These are phyloP conservation scores for Nothocercus julius DNA, from an alignment of 2,113 vertebrate genomes.

Conservation along the genomic window DNA sequence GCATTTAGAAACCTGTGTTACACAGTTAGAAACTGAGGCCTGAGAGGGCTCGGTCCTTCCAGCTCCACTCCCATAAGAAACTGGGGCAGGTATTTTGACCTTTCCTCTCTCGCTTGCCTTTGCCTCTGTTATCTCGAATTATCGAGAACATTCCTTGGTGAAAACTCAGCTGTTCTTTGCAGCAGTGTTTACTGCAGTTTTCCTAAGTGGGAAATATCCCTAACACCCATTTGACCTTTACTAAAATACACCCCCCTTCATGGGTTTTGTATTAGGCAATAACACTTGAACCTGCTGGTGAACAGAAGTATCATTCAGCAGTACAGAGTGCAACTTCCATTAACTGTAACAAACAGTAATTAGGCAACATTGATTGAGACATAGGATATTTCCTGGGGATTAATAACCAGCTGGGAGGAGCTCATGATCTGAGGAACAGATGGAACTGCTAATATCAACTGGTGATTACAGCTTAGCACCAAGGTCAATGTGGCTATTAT, in stretches of 20 bases:
- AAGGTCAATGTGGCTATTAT: conserved; percentile 50
- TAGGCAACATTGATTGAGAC: conserved; percentile 66
- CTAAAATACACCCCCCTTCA: conserved; percentile 39
- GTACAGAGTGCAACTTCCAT: conserved; percentile 66
- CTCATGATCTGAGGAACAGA: conserved; percentile 33
- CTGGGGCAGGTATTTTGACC: conserved; percentile 32
- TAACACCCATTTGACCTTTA: conserved; percentile 33
- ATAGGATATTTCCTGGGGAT: conserved; percentile 65
- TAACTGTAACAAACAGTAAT: conserved; percentile 60
- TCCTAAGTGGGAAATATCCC: conserved; percentile 26
- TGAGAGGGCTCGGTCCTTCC: background rate
- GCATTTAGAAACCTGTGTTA: background rate
- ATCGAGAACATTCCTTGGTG: conserved; percentile 35
- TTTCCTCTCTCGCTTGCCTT: conserved; percentile 31
- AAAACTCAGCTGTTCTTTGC: conserved; percentile 60
- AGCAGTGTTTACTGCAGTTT: conserved; percentile 49
- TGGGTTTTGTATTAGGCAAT: conserved; percentile 40
- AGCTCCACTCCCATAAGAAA: background rate
- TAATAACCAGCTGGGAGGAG: conserved; percentile 55
- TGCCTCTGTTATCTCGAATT: conserved; percentile 54
- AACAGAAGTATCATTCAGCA: conserved; percentile 39
- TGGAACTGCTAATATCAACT: conserved; percentile 29
- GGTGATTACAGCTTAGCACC: conserved; percentile 18
- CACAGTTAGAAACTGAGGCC: background rate
- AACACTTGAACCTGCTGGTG: conserved; percentile 38